Evolutionary conservation across 2,113 vertebrate species (phyloP).

Genomic region (Trinectes maculatus): DNA sequence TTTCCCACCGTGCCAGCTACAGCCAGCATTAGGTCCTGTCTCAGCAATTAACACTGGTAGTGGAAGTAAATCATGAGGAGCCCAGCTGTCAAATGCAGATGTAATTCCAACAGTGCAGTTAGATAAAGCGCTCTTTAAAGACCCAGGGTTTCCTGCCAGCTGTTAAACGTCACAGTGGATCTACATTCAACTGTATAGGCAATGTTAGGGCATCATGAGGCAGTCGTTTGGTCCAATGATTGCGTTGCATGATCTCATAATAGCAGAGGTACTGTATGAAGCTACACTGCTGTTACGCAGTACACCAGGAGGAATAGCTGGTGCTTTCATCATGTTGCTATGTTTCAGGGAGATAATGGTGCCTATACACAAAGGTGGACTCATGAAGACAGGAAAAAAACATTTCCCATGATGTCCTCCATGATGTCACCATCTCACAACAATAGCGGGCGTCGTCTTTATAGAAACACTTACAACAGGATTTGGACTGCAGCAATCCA

Average conservation of each 20-base stretch:
- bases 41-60: neutral
- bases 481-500: neutral
- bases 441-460: too few species aligned
- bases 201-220: neutral
- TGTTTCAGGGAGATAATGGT: conserved; percentile 17
- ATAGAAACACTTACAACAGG: neutral
- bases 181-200: neutral
- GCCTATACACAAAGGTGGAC: neutral
- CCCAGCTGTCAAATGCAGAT: neutral
- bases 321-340: neutral
- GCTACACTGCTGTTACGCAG: neutral
- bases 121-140: neutral
- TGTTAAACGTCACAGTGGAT: neutral
- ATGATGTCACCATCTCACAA: neutral
- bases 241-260: neutral
- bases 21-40: neutral
- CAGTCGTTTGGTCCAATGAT: conserved; percentile 8
- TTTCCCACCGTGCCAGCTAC: neutral
- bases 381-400: conserved; percentile 4
- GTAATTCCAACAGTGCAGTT: neutral
- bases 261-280: neutral
- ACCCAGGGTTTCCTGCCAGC: neutral
- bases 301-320: neutral
- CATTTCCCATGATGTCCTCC: neutral
- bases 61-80: neutral